Base-by-base conservation (phyloP, 2,888 invertebrate species). In the Apamea crenata region DNA sequence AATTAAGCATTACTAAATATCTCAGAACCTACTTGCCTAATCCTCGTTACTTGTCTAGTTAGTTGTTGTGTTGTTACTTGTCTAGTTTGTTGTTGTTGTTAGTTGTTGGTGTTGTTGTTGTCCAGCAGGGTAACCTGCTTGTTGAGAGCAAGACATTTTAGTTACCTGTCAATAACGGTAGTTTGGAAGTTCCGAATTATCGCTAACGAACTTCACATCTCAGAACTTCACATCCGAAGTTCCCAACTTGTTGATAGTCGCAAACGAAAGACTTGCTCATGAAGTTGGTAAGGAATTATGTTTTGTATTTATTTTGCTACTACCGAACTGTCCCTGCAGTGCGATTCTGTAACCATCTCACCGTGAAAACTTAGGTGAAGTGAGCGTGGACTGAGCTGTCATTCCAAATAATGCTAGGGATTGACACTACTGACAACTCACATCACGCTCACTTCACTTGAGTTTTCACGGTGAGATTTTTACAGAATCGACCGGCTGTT, bases 111-210 rank as follows among this genome's bases (percentile, higher is more conserved):
- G n/a, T n/a, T n/a, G n/a, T n/a, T n/a, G n/a, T n/a, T n/a, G n/a
- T n/a, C 14, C 14, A 47, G 47, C 47, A 47, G 14, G 14, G 47
- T 47, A n/a, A 6, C 21, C 16, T 8, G 16, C 36, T 74, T 66
- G 61, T 77, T 79, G 40, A n/a, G 36, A 85, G 72, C 61, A 79
- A 82, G 81, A 74, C 79, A 61, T 84, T 76, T 70, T 53, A 77
- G 69, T 73, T 71, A 83, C 77, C 80, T 85, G 80, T 81, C 87
- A 80, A 87, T 85, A 80, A 73, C 77, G 32, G 78, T 66, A 79
- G 74, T 81, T 74, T 32, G 50, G 32, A 53, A 83, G 66, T 81
- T 87, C 77, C 70, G 63, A 87, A 81, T 83, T 66, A 87, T 75
- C 77, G 53, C 77, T 77, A 81, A 81, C 78, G 50, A 87, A 87